Conservation (phyloP, 2,113 vertebrate genomes). For the Ranitomeya variabilis region DNA sequence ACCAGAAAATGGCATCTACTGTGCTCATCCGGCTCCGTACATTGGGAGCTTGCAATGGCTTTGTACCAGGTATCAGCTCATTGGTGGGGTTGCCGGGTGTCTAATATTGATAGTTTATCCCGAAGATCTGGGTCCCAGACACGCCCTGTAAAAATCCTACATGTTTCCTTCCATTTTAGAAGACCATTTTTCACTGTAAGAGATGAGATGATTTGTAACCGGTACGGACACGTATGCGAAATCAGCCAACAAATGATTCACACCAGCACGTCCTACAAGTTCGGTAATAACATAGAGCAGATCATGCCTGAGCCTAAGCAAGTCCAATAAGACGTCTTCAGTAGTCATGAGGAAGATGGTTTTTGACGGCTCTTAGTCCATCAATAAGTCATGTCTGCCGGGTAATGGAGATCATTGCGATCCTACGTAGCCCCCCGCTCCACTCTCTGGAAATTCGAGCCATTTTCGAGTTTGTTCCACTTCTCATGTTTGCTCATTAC, state of each 20-base stretch:
- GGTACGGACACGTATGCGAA: neutral
- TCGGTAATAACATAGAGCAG: neutral
- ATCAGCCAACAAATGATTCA: neutral
- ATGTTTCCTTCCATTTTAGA: neutral
- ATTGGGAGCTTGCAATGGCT: no score
- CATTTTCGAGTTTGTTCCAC: slow-evolving; percentile 6
- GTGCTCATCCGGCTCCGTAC: no score
- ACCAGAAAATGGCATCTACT: no score
- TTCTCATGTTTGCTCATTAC: slow-evolving; percentile 3
- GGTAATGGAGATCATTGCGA: slow-evolving; percentile 6
- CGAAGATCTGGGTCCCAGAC: no score
- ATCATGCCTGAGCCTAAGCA: neutral
- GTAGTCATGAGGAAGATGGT: neutral
- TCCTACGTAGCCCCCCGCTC: neutral
- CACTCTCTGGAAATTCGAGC: neutral
- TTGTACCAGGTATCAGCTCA: no score
- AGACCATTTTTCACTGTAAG: neutral
- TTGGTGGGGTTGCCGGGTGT: no score
- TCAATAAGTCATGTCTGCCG: slow-evolving; percentile 19
- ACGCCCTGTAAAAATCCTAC: no score
- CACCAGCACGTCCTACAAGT: neutral
- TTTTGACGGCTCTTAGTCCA: slow-evolving; percentile 2
- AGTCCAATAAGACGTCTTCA: neutral
- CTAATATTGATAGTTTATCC: no score
- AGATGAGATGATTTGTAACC: neutral